Percentiles rank a stretch among this genome's conserved stretches.
Conservation (phyloP, 2,888 invertebrate species). For the Allolobophora icterica region DNA sequence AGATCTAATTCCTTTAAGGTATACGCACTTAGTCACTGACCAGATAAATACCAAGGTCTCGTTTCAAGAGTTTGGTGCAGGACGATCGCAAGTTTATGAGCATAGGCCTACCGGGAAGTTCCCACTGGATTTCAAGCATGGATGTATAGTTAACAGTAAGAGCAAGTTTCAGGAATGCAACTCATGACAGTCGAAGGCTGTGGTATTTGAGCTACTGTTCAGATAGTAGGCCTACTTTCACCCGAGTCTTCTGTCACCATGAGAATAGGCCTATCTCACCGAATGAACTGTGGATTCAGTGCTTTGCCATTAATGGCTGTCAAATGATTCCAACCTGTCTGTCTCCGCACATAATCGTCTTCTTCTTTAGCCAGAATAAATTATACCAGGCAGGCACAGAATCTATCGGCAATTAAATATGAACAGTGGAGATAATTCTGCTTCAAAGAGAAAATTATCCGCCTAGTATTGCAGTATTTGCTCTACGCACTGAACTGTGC, state of each 20-base stretch:
- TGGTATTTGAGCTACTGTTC: neutral
- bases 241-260: no score
- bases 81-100: no score
- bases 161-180: no score
- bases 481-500: neutral
- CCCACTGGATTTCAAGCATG: no score
- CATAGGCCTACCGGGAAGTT: no score
- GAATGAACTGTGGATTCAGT: neutral
- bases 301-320: neutral
- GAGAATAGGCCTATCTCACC: neutral
- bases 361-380: neutral
- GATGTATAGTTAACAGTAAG: no score
- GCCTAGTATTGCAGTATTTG: neutral
- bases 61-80: no score
- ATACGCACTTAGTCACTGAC: no score
- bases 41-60: no score
- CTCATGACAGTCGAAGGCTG: no score
- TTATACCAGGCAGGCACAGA: neutral
- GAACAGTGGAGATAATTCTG: constrained; percentile 9
- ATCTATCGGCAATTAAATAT: neutral
- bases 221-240: no score
- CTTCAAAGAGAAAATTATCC: neutral
- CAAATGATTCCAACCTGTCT: constrained; percentile 10
- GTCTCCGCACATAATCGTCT: neutral
- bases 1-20: no score